phyloP scores from a whole-genome alignment of 2,797 vertebrate genomes.

The Dendrocincla fuliginosa region DNA sequence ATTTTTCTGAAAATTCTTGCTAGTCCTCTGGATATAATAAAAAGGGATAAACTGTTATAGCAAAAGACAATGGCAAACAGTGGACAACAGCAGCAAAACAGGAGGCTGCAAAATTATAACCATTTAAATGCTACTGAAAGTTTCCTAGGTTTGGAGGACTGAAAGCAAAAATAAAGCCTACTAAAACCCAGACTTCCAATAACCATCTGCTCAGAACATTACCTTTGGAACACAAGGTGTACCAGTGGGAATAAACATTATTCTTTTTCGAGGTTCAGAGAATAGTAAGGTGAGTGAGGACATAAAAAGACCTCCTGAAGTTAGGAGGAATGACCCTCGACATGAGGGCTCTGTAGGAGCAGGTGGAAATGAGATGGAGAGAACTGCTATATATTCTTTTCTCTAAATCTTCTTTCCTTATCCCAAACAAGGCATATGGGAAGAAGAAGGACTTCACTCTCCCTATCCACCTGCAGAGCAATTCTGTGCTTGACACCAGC shows the following conservation, averaged over 20 bases:
- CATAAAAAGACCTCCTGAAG: background rate
- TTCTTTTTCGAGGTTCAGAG: background rate
- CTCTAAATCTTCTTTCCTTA: background rate
- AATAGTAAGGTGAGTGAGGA: background rate
- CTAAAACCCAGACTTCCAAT: background rate
- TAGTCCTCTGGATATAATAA: constrained; percentile 2
- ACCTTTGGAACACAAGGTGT: background rate
- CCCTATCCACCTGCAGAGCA: background rate
- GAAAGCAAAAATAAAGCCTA: background rate
- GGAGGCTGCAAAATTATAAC: background rate
- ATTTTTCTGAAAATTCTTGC: background rate
- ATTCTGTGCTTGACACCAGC: background rate
- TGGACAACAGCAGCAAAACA: background rate
- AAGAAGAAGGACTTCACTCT: background rate
- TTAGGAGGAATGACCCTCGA: background rate
- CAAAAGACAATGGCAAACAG: background rate
- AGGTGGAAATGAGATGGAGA: background rate
- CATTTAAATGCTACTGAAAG: background rate
- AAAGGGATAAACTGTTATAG: background rate
- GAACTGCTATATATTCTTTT: rapidly evolving
- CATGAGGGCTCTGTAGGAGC: background rate
- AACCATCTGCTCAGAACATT: background rate
- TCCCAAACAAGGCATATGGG: background rate
- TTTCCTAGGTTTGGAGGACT: background rate
- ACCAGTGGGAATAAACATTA: background rate